A percentile compares a stretch with the other conserved stretches of the same genome.
Conservation (phyloP, 2,113 vertebrate genomes). For the Poicephalus meyeri region DNA sequence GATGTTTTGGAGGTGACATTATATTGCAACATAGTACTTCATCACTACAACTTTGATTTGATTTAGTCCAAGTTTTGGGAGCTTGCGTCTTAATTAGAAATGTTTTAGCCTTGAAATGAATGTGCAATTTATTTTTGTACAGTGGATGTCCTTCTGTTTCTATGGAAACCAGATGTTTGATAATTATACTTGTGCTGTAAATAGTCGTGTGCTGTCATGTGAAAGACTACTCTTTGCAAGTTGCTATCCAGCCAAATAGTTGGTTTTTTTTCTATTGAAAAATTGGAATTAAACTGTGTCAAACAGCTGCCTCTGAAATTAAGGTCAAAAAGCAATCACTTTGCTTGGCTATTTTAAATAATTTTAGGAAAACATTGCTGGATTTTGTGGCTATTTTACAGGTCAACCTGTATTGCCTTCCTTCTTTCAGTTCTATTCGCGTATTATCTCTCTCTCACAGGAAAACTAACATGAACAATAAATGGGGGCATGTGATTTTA, state of each 20-base stretch:
- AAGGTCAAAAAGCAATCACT: background rate
- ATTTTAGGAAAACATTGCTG: background rate
- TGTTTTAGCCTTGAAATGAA: background rate
- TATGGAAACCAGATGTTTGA: constrained; percentile 52
- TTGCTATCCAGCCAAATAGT: background rate
- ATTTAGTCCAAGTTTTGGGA: background rate
- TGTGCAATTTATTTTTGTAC: constrained; percentile 27
- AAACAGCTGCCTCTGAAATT: constrained; percentile 5
- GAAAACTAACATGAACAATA: background rate
- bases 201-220: background rate
- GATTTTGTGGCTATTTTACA: background rate
- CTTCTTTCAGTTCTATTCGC: background rate
- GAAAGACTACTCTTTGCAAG: background rate
- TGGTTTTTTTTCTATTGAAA: background rate
- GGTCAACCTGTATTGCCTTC: background rate
- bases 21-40: background rate
- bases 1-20: background rate
- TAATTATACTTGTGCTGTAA: background rate
- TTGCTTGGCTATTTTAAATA: background rate
- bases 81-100: background rate
- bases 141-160: constrained; percentile 3
- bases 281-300: background rate
- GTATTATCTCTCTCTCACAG: background rate
- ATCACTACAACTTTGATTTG: background rate
- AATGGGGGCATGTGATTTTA: background rate